phyloP scores from a whole-genome alignment of 2,888 invertebrate species.

The Euproctis similis region DNA sequence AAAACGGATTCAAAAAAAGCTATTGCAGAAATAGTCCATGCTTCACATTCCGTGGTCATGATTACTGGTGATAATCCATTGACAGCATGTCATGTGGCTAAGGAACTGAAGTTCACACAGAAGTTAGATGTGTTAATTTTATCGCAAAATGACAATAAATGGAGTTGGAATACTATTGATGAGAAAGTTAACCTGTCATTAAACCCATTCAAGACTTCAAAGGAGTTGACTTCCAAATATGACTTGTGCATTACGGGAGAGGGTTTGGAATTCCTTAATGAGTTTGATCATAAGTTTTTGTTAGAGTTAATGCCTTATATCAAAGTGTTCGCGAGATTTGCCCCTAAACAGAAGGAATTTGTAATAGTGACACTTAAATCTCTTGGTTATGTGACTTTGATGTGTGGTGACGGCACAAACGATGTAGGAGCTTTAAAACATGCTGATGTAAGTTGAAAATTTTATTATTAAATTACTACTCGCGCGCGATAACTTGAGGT shows the following conservation, averaged over 20 bases:
- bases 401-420: conserved; percentile 99
- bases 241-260: conserved; percentile 98
- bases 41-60: conserved; percentile 98
- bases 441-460: conserved; percentile 95
- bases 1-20: conserved; percentile 96
- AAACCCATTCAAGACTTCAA: conserved; percentile 58
- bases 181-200: conserved; percentile 72
- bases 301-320: conserved; percentile 87
- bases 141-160: conserved; percentile 65
- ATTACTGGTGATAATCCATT: conserved; percentile 99
- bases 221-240: conserved; percentile 81
- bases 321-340: conserved; percentile 96
- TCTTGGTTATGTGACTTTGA: conserved; percentile 91
- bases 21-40: conserved; percentile 94
- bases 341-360: conserved; percentile 98
- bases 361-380: conserved; percentile 92
- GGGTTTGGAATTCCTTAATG: conserved; percentile 82
- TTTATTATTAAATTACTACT: too few relatives aligned
- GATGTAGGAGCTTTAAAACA: conserved; percentile 99
- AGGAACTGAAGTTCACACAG: conserved; percentile 91
- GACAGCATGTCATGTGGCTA: conserved; percentile 99
- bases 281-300: conserved; percentile 78
- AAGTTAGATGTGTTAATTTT: conserved; percentile 81
- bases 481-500: too few relatives aligned
- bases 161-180: conserved; percentile 89